Evolutionary conservation across 2,888 invertebrate genomes (phyloP).

Genomic region (Perdita meconis): DNA sequence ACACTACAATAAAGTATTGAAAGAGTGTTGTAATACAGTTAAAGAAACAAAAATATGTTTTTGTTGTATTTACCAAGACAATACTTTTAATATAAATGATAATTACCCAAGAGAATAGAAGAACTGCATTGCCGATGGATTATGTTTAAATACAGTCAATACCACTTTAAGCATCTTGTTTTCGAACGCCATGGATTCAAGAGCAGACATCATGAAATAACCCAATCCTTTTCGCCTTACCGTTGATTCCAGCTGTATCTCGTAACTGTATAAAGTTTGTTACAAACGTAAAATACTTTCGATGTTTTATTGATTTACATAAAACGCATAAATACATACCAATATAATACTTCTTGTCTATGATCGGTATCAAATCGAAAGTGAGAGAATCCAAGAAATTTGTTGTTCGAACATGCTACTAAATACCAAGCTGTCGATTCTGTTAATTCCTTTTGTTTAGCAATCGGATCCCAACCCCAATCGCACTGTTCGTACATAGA

Average conservation of each 20-base stretch:
- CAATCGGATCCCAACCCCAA: slow-evolving; percentile 89
- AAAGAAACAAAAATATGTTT: background rate
- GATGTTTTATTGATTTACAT: background rate
- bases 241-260: slow-evolving; percentile 91
- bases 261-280: slow-evolving; percentile 93
- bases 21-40: slow-evolving; percentile 31
- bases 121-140: slow-evolving; percentile 89
- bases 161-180: slow-evolving; percentile 92
- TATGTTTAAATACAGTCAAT: slow-evolving; percentile 92
- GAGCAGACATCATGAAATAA: slow-evolving; percentile 91
- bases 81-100: background rate
- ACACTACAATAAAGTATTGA: slow-evolving; percentile 23
- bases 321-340: slow-evolving; percentile 84
- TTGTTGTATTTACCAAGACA: background rate
- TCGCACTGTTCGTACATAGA: slow-evolving; percentile 86
- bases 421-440: slow-evolving; percentile 88
- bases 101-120: slow-evolving; percentile 91
- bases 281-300: slow-evolving; percentile 36
- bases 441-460: slow-evolving; percentile 88
- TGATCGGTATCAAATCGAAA: slow-evolving; percentile 91
- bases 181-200: slow-evolving; percentile 90
- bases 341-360: slow-evolving; percentile 89
- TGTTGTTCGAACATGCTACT: slow-evolving; percentile 84
- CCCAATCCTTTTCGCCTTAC: slow-evolving; percentile 93
- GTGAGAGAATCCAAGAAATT: slow-evolving; percentile 89